Base-by-base conservation (phyloP, 2,113 vertebrate species). In the Irena cyanogastra region DNA sequence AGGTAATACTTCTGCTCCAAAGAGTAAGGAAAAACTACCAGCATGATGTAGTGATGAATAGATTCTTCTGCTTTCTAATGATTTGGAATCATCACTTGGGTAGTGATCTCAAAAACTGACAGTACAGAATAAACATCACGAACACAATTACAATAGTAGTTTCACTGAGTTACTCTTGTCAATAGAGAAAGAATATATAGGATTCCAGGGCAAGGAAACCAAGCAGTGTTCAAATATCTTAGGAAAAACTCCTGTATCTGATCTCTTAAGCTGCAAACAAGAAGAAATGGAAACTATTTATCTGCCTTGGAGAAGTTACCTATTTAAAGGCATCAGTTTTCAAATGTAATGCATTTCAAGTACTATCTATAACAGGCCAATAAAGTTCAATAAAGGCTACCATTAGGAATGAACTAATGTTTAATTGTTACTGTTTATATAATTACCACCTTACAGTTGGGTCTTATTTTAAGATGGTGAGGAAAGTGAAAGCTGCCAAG, bases 361-460 rank as follows among this genome's bases (percentile, higher is more conserved):
- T 65, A 17, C 71, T 53, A 78, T 61, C 72, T 81, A 7, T 37
- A 54, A 74, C 31, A 90, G 47, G 64, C 53, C 64, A 83, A 88
- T 13, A n/a, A 5, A 53, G 44, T 70, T 94, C 69, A 83, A 74
- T 37, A 66, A 86, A 87, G 31, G 28, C 64, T 78, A 33, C 45
- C 66, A 75, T 87, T 60, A 87, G 64, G 86, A 92, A 63, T 35
- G 5, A 94, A 39, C 45, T 61, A 69, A 60, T 75, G 24, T 68
- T 89, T 89, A 84, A 93, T 77, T 93, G 69, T 75, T 42, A 60
- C 44, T 87, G 56, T 91, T 95, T 93, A 87, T 84, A 71, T 93
- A 89, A 78, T 82, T 91, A 53, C 27, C 3, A 2, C 64, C 52
- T 91, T 52, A 75, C 5, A 87, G 37, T 27, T 66, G 59, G 49